These are phyloP conservation scores for Sialis fuliginosa DNA, from an alignment of 2,888 invertebrate genomes.

Conservation along the genomic window DNA sequence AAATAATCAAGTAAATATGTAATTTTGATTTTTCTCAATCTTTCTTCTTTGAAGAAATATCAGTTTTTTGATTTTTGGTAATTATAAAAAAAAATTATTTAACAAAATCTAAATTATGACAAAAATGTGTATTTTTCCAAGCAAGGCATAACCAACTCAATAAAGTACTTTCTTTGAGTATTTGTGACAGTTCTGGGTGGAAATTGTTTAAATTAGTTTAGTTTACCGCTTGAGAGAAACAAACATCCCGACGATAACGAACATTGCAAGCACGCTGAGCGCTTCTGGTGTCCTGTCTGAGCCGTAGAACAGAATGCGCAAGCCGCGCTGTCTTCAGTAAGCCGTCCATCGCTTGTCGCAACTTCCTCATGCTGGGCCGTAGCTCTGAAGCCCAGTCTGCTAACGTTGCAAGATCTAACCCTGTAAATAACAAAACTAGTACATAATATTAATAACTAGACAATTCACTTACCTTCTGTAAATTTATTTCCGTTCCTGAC, in stretches of 20 bases:
- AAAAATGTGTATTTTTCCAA: background rate
- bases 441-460: constrained; percentile 24
- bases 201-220: background rate
- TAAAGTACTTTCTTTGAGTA: background rate
- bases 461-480: constrained; percentile 33
- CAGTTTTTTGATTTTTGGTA: no score
- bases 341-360: constrained; percentile 64
- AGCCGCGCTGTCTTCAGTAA: constrained; percentile 55
- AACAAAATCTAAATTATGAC: background rate
- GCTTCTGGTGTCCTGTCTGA: constrained; percentile 59
- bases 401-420: constrained; percentile 45
- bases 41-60: no score
- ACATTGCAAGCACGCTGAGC: constrained; percentile 55
- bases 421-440: constrained; percentile 13
- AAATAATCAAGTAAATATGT: no score
- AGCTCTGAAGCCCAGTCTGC: constrained; percentile 60
- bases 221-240: constrained; percentile 80
- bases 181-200: no score
- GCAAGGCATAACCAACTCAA: background rate
- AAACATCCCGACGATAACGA: constrained; percentile 70
- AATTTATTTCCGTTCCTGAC: constrained; percentile 51
- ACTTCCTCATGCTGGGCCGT: constrained; percentile 62
- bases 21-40: no score
- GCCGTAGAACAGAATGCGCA: constrained; percentile 67
- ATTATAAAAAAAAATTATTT: background rate